Conservation (phyloP, 2,797 vertebrate genomes). For the Acropternis orthonyx region DNA sequence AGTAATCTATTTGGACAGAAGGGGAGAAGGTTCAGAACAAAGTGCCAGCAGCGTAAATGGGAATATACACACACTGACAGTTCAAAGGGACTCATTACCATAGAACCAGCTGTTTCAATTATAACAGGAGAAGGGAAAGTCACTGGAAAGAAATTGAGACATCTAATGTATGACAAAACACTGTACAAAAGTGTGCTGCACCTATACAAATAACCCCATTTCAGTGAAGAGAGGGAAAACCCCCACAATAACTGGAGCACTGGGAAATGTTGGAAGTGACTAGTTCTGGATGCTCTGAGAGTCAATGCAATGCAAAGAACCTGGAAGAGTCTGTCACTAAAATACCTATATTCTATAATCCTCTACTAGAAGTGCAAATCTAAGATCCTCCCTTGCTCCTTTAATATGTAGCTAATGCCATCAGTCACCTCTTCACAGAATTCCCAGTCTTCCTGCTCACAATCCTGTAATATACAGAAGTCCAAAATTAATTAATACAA, state of each 20-base stretch:
- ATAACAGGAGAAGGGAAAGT: not conserved
- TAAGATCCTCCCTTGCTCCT: not conserved
- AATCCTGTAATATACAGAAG: not conserved
- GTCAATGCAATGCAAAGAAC: not conserved
- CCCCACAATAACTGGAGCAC: accelerated
- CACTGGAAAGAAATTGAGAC: conserved; percentile 18
- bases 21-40: conserved; percentile 49
- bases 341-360: not conserved
- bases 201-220: not conserved
- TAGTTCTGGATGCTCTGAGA: not conserved
- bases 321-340: not conserved
- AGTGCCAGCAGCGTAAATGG: conserved; percentile 52
- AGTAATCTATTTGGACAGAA: conserved; percentile 62
- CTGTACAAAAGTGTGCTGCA: not conserved
- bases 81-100: conserved; percentile 58
- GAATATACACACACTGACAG: conserved; percentile 37
- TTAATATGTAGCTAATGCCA: not conserved
- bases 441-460: not conserved
- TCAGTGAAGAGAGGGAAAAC: not conserved
- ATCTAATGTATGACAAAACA: conserved; percentile 1
- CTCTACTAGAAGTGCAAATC: not conserved
- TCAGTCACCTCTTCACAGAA: not conserved
- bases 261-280: not conserved
- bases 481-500: not conserved
- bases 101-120: conserved; percentile 44